Evolutionary conservation across 1,140 invertebrate species (phyloP), one percentile per base, ranked within the genome.

Genomic region (Procambarus virginalis): DNA sequence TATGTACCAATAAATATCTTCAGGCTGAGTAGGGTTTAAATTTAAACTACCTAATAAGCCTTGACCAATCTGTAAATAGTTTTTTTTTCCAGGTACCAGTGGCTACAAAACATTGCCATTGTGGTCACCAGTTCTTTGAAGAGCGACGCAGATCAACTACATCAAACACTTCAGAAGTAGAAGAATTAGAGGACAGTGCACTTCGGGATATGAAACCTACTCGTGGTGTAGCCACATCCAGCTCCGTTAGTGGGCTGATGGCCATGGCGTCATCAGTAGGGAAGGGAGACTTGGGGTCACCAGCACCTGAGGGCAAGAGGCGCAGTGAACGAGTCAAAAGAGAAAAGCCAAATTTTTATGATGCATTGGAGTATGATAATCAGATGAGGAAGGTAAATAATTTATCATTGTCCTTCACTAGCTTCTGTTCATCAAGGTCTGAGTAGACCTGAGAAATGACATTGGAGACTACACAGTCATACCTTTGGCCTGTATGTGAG

Each of bases 321-420:
- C 94, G 97, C 88, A 97, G 97, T 0, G 96, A 96, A 92, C 94
- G 97, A 85, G 96, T 97, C 20, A 95, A 96, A 92, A 93, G 97
- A 83, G 96, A 96, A 86, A 97, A 97, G 93, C 96, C 96, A 58
- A 96, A 97, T 95, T 97, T 96, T 94, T 97, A 97, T 92, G 96
- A 97, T 94, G 95, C 96, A 10, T 95, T 97, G 92, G 96, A 97
- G 94, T 96, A 96, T 95, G 96, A 96, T 90, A 96, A 96, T 93
- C 95, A 96, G 93, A 95, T 95, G 51, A 95, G 95, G 93, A 96
- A 95, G 93, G 94, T 95, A 92, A 86, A 64, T 84, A 4, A 68
- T 73, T 3, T 22, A 22, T 82, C 12, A 12, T 82, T 82, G 17
- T 34, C 34, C 68, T 20, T n/a, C 34, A 34, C 10, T 34, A 34